phyloP scores from a whole-genome alignment of 2,113 vertebrate genomes.

The Recurvirostra avosetta region DNA sequence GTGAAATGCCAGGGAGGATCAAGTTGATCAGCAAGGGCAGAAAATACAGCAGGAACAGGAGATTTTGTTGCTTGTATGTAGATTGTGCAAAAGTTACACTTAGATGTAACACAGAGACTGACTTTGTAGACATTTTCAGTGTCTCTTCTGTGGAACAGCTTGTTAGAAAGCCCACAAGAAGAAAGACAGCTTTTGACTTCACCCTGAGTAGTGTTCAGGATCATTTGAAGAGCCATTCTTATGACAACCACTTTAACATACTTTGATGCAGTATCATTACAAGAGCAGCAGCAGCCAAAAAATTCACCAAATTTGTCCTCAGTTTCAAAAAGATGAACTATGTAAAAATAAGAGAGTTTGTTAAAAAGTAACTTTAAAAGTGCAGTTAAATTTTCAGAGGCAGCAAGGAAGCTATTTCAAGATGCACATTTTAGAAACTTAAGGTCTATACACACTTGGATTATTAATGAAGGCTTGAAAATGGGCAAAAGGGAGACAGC shows the following conservation, averaged over 20 bases:
- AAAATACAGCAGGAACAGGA: not conserved
- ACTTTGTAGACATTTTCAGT: not conserved
- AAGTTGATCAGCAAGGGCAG: not conserved
- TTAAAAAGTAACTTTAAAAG: not conserved
- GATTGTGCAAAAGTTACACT: not conserved
- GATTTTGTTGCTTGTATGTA: not conserved
- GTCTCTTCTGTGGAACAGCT: not conserved
- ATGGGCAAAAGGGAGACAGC: not conserved
- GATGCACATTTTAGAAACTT: not conserved
- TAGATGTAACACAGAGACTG: not conserved
- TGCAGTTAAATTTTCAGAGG: not conserved
- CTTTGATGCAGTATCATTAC: not conserved
- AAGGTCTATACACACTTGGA: not conserved
- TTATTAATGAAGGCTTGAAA: not conserved
- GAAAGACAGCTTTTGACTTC: not conserved
- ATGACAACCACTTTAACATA: not conserved
- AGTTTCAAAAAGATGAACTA: not conserved
- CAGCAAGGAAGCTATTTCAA: not conserved
- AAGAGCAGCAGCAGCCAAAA: not conserved
- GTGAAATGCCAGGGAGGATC: not conserved
- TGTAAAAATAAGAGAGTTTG: not conserved
- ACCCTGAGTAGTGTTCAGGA: not conserved
- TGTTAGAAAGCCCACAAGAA: not conserved
- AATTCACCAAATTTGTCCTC: not conserved
- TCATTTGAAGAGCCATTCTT: not conserved